Evolutionary conservation across 2,113 vertebrate species (phyloP), one percentile per base, ranked within the genome.

Genomic region (Passer montanus): DNA sequence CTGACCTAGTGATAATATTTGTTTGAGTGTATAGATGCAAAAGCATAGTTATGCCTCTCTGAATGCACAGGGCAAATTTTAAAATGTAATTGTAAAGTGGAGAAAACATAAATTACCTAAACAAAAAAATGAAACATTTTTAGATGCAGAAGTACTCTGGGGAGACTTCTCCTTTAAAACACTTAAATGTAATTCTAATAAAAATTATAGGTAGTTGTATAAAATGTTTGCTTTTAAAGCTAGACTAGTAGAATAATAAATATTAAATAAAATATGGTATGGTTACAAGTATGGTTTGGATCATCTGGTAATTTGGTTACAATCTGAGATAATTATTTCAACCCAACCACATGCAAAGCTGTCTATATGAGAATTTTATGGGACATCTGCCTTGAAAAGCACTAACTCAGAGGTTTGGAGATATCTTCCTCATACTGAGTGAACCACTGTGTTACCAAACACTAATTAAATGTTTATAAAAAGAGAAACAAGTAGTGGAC

Each of bases 271-370:
- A 91, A 80, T 27, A 31, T 2, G 2, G 55, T 31, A n/a, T 23
- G 0, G 0, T 80, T 86, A 37, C 0, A 0, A 62, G 8, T 41
- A 49, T n/a, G 18, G 17, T 73, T 94, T 84, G 28, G 60, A 43
- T 85, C 15, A 52, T 69, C 41, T 77, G 15, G 16, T 44, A 68
- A 68, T 83, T 66, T 73, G 35, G 10, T 77, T 79, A 37, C n/a
- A 76, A 15, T 44, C 7, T 53, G 37, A 76, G 28, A 52, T 56
- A 70, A 62, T 56, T 15, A 14, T 53, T 90, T 88, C 77, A 52
- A 53, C 33, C 7, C 17, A 66, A 33, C 13, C 33, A 52, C 43
- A 80, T 56, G 26, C 41, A 90, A 73, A 95, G 15, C 37, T 69
- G 8, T 46, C 22, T 56, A 9, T 31, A 17, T 27, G 66, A 74